These are phyloP conservation scores for Drosophila mimica DNA, from an alignment of 2,888 invertebrate genomes.

Conservation along the genomic window DNA sequence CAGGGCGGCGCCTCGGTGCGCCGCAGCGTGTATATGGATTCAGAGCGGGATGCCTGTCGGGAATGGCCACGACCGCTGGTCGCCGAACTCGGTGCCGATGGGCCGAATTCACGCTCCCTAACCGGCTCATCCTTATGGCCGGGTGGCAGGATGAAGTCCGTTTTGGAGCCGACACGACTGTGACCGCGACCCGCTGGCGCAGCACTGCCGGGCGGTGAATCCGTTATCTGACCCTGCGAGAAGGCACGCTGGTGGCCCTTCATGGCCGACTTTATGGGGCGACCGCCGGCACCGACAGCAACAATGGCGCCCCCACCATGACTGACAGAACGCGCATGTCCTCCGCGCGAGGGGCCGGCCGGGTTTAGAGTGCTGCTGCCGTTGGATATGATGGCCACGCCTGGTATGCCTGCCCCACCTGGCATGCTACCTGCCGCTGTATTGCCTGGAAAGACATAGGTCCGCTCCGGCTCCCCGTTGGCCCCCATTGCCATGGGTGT, in stretches of 20 bases:
- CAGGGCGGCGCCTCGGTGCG: conserved; percentile 90
- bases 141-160: conserved; percentile 95
- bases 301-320: conserved; percentile 89
- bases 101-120: conserved; percentile 86
- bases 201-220: conserved; percentile 84
- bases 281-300: conserved; percentile 83
- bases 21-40: conserved; percentile 94
- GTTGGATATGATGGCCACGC: conserved; percentile 66
- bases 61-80: conserved; percentile 89
- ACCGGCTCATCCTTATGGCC: conserved; percentile 92
- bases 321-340: conserved; percentile 92
- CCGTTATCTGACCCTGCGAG: conserved; percentile 94
- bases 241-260: conserved; percentile 93
- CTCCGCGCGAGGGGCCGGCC: conserved; percentile 83
- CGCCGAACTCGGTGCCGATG: conserved; percentile 85
- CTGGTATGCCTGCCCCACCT: conserved; percentile 69
- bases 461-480: conserved; percentile 82
- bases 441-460: conserved; percentile 83
- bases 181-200: conserved; percentile 87
- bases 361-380: conserved; percentile 53
- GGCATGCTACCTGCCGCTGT: conserved; percentile 68
- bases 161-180: conserved; percentile 93
- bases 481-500: conserved; percentile 13
- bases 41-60: conserved; percentile 94
- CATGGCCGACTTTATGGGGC: conserved; percentile 90